Evolutionary conservation across 2,113 vertebrate species (phyloP), one percentile per base, ranked within the genome.

Genomic region (Rhinolophus ferrumequinum): DNA sequence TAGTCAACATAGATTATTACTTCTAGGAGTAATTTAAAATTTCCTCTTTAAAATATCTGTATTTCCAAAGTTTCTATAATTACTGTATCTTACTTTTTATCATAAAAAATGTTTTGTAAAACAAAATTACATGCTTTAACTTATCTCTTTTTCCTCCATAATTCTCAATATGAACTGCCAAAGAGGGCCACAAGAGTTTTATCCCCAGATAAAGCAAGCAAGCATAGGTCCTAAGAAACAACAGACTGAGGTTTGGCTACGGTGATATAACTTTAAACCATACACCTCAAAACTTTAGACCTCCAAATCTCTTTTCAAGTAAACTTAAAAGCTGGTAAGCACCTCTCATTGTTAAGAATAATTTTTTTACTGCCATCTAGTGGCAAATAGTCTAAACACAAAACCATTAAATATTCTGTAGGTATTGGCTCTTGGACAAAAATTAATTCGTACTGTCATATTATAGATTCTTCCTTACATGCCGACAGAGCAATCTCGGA

Each of bases 331-430:
- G 26, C 35, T 67, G 80, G 73, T 38, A 94, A 80, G 21, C 21
- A 86, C 38, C 86, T 66, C 35, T 62, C 38, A 15, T 58, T 64
- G 3, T 50, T 0, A 85, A 52, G 3, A 83, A 75, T 64, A 96
- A 92, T 30, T 47, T 64, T 64, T 83, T 83, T 83, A 83, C 58
- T 83, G 80, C 80, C 80, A 83, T 47, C 96, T 97, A 96, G 94
- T 76, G 94, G 97, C 88, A 86, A 44, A 24, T 0, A 54, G 72
- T 26, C 47, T 33, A 92, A 94, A 95, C 90, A 95, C 5, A 83
- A 72, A 93, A 54, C 62, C 26, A 96, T 26, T 97, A 96, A 84
- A 89, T 89, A 66, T 10, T 6, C 22, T 80, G 26, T 0, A 30
- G 19, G 50, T 38, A 93, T 6, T 66, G 28, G 44, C 12, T 2